These are phyloP conservation scores for Alethe castanea DNA, from an alignment of 2,113 vertebrate genomes.

Conservation along the genomic window DNA sequence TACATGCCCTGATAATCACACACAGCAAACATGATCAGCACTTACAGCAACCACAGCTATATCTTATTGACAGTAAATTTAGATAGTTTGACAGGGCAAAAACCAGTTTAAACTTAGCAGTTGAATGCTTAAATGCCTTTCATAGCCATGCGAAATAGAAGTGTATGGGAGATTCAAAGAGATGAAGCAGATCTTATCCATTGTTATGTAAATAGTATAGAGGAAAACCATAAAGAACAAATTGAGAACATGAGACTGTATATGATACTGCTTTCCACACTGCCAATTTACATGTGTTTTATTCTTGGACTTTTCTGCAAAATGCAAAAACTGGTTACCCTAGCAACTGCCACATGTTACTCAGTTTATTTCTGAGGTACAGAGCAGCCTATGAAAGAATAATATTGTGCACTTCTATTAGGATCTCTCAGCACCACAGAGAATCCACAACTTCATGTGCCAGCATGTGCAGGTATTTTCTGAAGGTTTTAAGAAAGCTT, in stretches of 20 bases:
- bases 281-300: constrained; percentile 59
- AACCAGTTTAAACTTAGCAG: background rate
- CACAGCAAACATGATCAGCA: background rate
- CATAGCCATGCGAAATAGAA: background rate
- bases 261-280: constrained; percentile 13
- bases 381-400: constrained; percentile 27
- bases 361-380: constrained; percentile 35
- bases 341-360: constrained; percentile 66
- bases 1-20: background rate
- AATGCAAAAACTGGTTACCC: constrained; percentile 72
- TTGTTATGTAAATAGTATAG: background rate
- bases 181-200: background rate
- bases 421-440: background rate
- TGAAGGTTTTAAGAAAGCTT: background rate
- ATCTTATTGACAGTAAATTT: background rate
- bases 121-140: background rate
- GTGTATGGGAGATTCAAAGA: background rate
- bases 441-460: background rate
- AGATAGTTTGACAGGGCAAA: background rate
- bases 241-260: constrained; percentile 1
- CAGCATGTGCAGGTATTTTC: background rate
- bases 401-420: background rate
- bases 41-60: background rate
- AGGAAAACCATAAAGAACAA: background rate
- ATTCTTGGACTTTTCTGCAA: constrained; percentile 58